Base-by-base conservation (phyloP, 2,113 vertebrate species). In the Heptranchias perlo region DNA sequence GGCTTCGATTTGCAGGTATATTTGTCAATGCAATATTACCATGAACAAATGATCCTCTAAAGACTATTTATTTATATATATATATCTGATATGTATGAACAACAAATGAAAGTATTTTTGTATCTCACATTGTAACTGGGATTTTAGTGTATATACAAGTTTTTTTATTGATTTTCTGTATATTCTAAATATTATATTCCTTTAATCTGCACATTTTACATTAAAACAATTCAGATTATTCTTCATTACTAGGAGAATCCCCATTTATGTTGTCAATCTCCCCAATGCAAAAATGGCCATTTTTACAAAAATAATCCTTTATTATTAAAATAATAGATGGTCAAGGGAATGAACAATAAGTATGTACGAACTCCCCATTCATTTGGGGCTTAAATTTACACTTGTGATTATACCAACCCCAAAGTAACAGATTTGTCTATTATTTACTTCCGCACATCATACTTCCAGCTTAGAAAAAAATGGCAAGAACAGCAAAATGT, bases 1-100 rank as follows among this genome's bases (percentile, higher is more conserved):
- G 99, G 98, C 98, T 98, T 96, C 98, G 98, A 13, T 98, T 98
- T 97, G 97, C 98, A 98, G 98, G 98, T 99, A 97, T 16, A 69
- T 67, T 52, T 49, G 65, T 14, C 25, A 73, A 95, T 52, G 10
- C 6, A 64, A 61, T 54, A 25, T 58, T 89, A 54, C 49, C 0
- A 54, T 58, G 25, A 31, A 2, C 86, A 35, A 54, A 28, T 8
- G 58, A 89, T 47, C 6, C n/a, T 86, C 31, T n/a, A 82, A 44
- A 82, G 14, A 18, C 44, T 31, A 76, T 0, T 69, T 25, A n/a
- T n/a, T n/a, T n/a, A n/a, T n/a, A n/a, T n/a, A 35, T 73, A 73
- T 35, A n/a, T n/a, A n/a, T n/a, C n/a, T n/a, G n/a, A n/a, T n/a
- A 16, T 39, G 62, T 64, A 64, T 64, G 58, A 58, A 35, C 25